Evolutionary conservation across 2,888 invertebrate genomes (phyloP).

Genomic region (Falcaria lacertinaria): DNA sequence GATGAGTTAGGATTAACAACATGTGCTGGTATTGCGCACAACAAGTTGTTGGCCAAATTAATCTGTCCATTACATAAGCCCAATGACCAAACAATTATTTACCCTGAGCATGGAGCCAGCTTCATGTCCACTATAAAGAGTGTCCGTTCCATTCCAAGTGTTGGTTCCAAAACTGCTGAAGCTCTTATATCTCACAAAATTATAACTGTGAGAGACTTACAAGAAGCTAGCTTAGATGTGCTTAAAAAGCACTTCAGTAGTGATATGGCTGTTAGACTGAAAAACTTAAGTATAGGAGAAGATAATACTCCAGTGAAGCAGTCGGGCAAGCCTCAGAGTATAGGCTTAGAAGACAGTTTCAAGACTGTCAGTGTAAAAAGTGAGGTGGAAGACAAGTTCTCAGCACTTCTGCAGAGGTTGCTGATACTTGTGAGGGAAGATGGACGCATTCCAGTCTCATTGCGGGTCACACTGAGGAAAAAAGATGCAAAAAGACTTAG

Average conservation of each 20-base stretch:
- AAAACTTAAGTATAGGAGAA: conserved; percentile 86
- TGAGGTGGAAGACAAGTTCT: conserved; percentile 86
- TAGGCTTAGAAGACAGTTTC: conserved; percentile 90
- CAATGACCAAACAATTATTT: conserved; percentile 89
- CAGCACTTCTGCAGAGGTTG: conserved; percentile 83
- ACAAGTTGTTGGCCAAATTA: conserved; percentile 90
- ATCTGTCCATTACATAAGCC: conserved; percentile 87
- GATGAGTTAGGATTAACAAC: conserved; percentile 86
- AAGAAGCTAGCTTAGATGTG: conserved; percentile 78
- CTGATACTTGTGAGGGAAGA: conserved; percentile 87
- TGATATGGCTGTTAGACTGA: conserved; percentile 84
- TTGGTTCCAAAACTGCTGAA: conserved; percentile 85
- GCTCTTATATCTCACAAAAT: conserved; percentile 83
- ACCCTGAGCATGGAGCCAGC: conserved; percentile 82
- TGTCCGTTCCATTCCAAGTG: conserved; percentile 85
- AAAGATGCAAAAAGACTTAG: conserved; percentile 83
- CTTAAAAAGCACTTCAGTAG: conserved; percentile 83
- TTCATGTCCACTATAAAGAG: conserved; percentile 83
- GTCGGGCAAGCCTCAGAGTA: conserved; percentile 87
- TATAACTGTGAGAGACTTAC: conserved; percentile 83
- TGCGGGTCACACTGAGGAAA: conserved; percentile 87
- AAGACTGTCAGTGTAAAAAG: conserved; percentile 85
- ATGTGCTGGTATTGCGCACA: conserved; percentile 91
- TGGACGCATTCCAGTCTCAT: conserved; percentile 87
- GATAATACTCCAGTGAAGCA: conserved; percentile 86